Evolutionary conservation across 1,140 invertebrate genomes (phyloP).

Genomic region (Acyrthosiphon pisum): DNA sequence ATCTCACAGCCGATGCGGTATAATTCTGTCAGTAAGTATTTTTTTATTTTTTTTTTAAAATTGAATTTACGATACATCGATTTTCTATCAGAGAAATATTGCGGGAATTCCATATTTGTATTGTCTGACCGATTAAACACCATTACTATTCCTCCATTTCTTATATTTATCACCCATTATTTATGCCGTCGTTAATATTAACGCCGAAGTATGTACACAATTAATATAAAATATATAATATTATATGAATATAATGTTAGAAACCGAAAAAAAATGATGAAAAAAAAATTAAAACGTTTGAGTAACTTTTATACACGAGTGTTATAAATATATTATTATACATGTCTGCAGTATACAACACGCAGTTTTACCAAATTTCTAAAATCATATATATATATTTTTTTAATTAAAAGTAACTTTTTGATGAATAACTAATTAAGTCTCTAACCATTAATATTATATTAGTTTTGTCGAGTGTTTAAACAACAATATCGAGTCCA

Average conservation of each 20-base stretch:
- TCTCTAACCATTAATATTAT: slow-evolving; percentile 45
- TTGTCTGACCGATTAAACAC: not conserved
- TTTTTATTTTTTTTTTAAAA: not conserved
- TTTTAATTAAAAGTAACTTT: slow-evolving; percentile 38
- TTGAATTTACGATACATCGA: not conserved
- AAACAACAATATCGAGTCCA: slow-evolving; percentile 25
- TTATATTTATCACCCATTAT: not conserved
- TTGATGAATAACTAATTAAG: slow-evolving; percentile 43
- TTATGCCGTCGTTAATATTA: not conserved
- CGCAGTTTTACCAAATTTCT: not conserved
- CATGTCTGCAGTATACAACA: not conserved
- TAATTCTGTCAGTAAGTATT: not conserved
- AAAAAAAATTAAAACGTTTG: not conserved
- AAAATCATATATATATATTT: slow-evolving; percentile 25
- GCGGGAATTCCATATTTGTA: not conserved
- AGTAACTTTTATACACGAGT: not conserved
- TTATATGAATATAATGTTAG: not conserved
- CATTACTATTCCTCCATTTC: not conserved
- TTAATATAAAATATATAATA: not conserved
- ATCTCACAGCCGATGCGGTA: not conserved
- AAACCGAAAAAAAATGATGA: not conserved
- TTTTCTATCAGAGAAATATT: not conserved
- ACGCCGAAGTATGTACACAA: not conserved
- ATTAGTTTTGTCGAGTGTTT: slow-evolving; percentile 20
- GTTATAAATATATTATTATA: slow-evolving; percentile 29